Evolutionary conservation across 2,888 invertebrate species (phyloP), one percentile per base, ranked within the genome.

Genomic region (Conchocele bisecta): DNA sequence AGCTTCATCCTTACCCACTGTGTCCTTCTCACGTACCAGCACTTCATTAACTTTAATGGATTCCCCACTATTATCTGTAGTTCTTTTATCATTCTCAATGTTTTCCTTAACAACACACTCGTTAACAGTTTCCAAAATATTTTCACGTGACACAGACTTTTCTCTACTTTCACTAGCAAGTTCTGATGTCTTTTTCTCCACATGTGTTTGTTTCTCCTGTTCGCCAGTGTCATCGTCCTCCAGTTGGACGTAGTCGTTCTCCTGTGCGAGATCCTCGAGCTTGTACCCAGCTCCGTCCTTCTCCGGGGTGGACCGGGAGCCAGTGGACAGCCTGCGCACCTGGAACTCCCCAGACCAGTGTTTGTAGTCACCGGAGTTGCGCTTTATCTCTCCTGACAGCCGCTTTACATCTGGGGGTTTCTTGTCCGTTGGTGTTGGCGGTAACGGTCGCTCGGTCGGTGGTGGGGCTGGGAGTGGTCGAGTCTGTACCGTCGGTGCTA

Each of bases 211-310:
- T 35, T 28, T 22, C 35, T 56, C 42, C 28, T 26, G 26, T 9
- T 7, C 24, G 37, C n/a, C 50, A 15, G 48, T 41, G 28, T 35
- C 24, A 35, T 54, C 35, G 11, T 46, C 35, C 13, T 53, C 39
- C 64, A 97, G 93, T 51, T 86, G 85, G n/a, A 97, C 97, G 89
- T 98, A 98, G 91, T 97, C 97, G 89, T 97, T 96, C 89, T 97
- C 97, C 87, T 96, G 96, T 24, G 94, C 93, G 93, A 94, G 94
- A 67, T 94, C 95, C 79, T 58, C 75, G 3, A 65, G 41, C 31
- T 76, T 76, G 31, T 60, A 60, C 2, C 39, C 35, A 48, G 44
- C 58, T 26, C 41, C 20, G 11, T 56, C 56, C 33, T 24, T 64
- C 17, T 77, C 73, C 15, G 42, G 54, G 29, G 53, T 67, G 31